These are phyloP conservation scores for Synergus umbraculus DNA, from an alignment of 2,888 invertebrate genomes.

Conservation along the genomic window DNA sequence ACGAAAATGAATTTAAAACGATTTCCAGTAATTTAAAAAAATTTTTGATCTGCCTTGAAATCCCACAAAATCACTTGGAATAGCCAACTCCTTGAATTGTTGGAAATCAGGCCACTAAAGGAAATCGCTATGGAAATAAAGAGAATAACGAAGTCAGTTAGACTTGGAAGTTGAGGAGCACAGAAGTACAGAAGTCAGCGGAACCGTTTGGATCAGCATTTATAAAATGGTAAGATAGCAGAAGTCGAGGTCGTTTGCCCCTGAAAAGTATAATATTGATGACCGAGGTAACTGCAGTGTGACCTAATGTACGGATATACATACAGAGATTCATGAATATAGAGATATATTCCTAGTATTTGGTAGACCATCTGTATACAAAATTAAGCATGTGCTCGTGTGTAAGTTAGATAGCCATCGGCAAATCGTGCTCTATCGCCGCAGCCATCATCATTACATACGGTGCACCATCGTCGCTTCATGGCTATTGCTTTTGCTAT, in stretches of 20 bases:
- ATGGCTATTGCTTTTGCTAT: slow-evolving; percentile 33
- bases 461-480: slow-evolving; percentile 37
- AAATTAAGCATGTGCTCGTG: slow-evolving; percentile 42
- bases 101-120: not conserved
- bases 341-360: slow-evolving; percentile 11
- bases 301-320: slow-evolving; percentile 38
- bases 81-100: no score
- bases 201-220: slow-evolving; percentile 27
- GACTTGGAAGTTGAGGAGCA: not conserved
- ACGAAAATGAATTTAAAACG: no score
- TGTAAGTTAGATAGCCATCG: slow-evolving; percentile 48
- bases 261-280: slow-evolving; percentile 41
- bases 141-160: not conserved
- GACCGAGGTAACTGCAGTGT: slow-evolving; percentile 36
- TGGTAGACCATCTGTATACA: slow-evolving; percentile 19
- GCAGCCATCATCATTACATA: slow-evolving; percentile 36
- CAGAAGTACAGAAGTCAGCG: not conserved
- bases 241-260: slow-evolving; percentile 38
- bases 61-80: no score
- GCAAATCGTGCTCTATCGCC: slow-evolving; percentile 40
- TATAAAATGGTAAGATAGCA: slow-evolving; percentile 36
- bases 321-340: slow-evolving; percentile 27
- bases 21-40: not conserved
- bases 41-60: not conserved
- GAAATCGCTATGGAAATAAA: not conserved